A percentile compares a stretch with the other conserved stretches of the same genome.
These are phyloP conservation scores for Xestia rhomboidea DNA, from an alignment of 2,888 invertebrate genomes.

Conservation along the genomic window DNA sequence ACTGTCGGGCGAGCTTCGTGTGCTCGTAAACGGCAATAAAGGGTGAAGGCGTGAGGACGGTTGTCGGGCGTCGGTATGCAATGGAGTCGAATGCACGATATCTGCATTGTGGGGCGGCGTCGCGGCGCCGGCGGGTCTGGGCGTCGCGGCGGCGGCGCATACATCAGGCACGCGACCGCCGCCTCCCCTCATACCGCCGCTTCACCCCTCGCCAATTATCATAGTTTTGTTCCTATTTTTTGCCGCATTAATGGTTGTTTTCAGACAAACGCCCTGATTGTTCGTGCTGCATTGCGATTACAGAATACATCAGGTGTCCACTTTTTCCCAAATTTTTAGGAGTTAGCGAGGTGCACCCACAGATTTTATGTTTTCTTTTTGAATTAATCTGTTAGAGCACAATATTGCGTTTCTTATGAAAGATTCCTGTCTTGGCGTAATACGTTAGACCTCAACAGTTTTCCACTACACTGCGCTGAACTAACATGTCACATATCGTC, in stretches of 20 bases:
- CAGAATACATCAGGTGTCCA: slow-evolving; percentile 37
- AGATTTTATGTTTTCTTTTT: neutral
- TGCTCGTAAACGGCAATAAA: slow-evolving; percentile 77
- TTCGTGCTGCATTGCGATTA: slow-evolving; percentile 68
- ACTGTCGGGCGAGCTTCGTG: slow-evolving; percentile 68
- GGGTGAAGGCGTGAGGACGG: slow-evolving; percentile 74
- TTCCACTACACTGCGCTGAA: neutral
- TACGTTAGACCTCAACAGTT: neutral
- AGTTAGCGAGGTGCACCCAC: neutral
- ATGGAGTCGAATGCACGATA: slow-evolving; percentile 84
- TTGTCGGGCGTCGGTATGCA: slow-evolving; percentile 73
- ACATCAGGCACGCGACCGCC: slow-evolving; percentile 88
- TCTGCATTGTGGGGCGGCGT: slow-evolving; percentile 88
- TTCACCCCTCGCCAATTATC: slow-evolving; percentile 81
- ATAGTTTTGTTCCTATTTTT: slow-evolving; percentile 83
- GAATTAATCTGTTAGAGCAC: neutral
- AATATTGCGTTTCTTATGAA: slow-evolving; percentile 4
- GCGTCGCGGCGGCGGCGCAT: slow-evolving; percentile 89
- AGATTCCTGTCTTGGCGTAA: neutral
- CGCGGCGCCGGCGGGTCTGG: slow-evolving; percentile 89
- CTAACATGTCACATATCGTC: neutral
- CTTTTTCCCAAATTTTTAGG: slow-evolving; percentile 8
- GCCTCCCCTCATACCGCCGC: slow-evolving; percentile 64
- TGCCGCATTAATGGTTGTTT: slow-evolving; percentile 75
- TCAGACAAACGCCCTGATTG: slow-evolving; percentile 68